phyloP scores from a whole-genome alignment of 2,113 vertebrate genomes.

The Plecturocebus donacophilus region DNA sequence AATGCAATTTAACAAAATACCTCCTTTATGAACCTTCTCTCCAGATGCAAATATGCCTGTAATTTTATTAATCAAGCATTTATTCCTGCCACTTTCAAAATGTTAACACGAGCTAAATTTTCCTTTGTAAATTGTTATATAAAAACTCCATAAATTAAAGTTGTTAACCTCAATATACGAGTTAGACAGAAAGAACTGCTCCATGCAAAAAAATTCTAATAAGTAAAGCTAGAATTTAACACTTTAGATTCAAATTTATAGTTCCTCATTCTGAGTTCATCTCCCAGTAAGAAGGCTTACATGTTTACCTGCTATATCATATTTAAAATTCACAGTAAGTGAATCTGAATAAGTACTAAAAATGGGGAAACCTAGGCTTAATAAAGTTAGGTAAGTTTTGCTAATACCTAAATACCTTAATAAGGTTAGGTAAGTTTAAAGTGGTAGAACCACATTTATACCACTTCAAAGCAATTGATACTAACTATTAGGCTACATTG shows the following conservation, averaged over 20 bases:
- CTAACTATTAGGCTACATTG: not conserved
- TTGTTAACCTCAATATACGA: not conserved
- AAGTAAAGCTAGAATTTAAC: not conserved
- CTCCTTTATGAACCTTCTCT: constrained; percentile 51
- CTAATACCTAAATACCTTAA: not conserved
- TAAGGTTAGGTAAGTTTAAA: not conserved
- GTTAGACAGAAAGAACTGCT: not conserved
- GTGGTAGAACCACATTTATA: not conserved
- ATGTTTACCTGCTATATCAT: not conserved
- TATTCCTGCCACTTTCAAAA: not conserved
- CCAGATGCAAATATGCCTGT: constrained; percentile 35
- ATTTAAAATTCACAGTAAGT: not conserved
- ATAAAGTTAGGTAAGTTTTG: not conserved
- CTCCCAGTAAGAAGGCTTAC: too few relatives aligned
- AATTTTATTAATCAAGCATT: not conserved
- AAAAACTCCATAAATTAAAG: fast-evolving
- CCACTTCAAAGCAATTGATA: not conserved
- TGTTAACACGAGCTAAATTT: not conserved
- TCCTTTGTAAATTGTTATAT: not conserved
- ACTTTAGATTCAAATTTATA: not conserved
- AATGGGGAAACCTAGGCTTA: not conserved
- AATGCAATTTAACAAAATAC: constrained; percentile 38
- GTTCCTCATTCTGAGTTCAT: not conserved
- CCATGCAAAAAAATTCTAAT: not conserved
- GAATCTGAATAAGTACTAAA: not conserved